Percentiles rank a stretch among this genome's conserved stretches.
Evolutionary conservation across 2,888 invertebrate genomes (phyloP).

Genomic region (Erebia epiphron): DNA sequence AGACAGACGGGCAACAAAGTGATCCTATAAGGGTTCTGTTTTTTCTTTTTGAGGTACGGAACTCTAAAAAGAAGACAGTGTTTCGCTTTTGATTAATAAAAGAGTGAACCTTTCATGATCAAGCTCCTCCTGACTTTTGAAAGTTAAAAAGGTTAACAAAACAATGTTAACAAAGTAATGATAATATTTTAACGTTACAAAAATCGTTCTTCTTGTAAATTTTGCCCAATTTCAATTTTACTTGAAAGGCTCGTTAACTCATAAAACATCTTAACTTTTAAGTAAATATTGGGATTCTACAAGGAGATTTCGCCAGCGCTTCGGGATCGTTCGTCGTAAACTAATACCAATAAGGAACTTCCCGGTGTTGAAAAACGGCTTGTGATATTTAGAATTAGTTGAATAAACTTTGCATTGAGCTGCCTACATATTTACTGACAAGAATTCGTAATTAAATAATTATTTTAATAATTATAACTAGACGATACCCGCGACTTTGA

Average conservation of each 20-base stretch:
- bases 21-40: too few species aligned
- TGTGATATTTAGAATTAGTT: neutral
- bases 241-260: constrained; percentile 14
- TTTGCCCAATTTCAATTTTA: constrained; percentile 6
- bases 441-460: neutral
- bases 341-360: constrained; percentile 4
- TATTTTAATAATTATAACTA: neutral
- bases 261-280: constrained; percentile 7
- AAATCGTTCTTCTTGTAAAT: constrained; percentile 6
- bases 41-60: too few species aligned
- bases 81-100: too few species aligned
- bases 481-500: too few species aligned
- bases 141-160: constrained; percentile 8
- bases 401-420: neutral
- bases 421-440: too few species aligned
- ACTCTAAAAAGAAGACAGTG: too few species aligned
- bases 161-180: constrained; percentile 6
- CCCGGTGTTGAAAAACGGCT: neutral
- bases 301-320: neutral
- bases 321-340: neutral
- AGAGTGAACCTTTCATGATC: neutral
- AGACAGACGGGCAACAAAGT: too few species aligned
- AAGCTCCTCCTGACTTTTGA: neutral
- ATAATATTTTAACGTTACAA: neutral
- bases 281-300: constrained; percentile 8